These are phyloP conservation scores for Beroe forskalii DNA, from an alignment of 37 sponge, comb jelly and placozoan species.

Conservation along the genomic window DNA sequence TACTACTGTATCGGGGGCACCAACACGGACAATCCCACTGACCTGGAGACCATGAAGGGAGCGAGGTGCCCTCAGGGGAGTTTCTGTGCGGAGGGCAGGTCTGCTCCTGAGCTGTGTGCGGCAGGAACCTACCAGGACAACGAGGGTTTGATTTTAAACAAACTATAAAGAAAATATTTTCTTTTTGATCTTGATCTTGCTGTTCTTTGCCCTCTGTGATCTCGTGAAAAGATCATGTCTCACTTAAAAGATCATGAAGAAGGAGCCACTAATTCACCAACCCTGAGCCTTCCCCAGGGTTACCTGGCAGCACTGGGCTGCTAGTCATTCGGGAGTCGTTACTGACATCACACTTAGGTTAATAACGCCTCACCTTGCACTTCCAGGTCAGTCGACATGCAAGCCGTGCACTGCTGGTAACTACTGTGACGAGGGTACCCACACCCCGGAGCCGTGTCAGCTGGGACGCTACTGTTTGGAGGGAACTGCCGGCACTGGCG, in stretches of 20 bases:
- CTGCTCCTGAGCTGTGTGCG: constrained; percentile 27
- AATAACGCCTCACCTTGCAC: too few relatives aligned
- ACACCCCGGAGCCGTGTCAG: not conserved
- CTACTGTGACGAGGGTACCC: constrained; percentile 64
- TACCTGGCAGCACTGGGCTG: too few relatives aligned
- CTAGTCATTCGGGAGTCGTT: too few relatives aligned
- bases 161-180: not conserved
- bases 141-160: constrained; percentile 27
- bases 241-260: too few relatives aligned
- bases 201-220: not conserved
- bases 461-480: constrained; percentile 15
- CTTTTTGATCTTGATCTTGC: not conserved
- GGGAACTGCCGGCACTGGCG: constrained; percentile 1
- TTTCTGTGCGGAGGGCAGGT: constrained; percentile 40
- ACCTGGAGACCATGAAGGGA: constrained; percentile 46
- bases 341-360: too few relatives aligned
- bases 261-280: too few relatives aligned
- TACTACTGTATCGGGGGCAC: constrained; percentile 67
- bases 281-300: too few relatives aligned
- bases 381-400: constrained; percentile 37
- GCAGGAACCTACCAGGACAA: constrained; percentile 56
- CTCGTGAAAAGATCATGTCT: too few relatives aligned
- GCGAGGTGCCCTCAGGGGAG: constrained; percentile 58
- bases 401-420: constrained; percentile 44
- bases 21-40: constrained; percentile 32